A percentile compares a stretch with the other conserved stretches of the same genome.
Evolutionary conservation across 23 tunicate species (phyloP).

Genomic region (Clavelina lepadiformis): DNA sequence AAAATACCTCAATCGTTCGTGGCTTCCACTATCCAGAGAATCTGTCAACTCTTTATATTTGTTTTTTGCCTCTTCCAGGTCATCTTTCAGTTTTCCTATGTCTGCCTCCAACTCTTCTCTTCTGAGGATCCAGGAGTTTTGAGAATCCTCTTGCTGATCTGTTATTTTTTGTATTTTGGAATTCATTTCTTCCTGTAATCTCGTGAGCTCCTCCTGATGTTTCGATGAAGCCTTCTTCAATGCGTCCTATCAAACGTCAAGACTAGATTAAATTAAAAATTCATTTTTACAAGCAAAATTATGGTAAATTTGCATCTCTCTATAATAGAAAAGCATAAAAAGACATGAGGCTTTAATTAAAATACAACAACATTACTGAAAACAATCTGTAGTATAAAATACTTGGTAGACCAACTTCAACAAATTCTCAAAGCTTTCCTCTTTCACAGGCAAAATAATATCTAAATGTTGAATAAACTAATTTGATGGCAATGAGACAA

Average conservation of each 20-base stretch:
- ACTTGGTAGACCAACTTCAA: too few species aligned
- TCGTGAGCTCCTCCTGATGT: constrained; percentile 7
- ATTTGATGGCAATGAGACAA: too few species aligned
- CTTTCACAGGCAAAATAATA: too few species aligned
- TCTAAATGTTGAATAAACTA: too few species aligned
- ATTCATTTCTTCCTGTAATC: constrained; percentile 2
- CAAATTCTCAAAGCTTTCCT: too few species aligned
- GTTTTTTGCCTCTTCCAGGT: too few species aligned
- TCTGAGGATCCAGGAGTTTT: background rate
- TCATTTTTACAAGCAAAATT: too few species aligned
- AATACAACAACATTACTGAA: too few species aligned
- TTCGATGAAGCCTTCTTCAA: background rate
- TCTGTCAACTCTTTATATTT: constrained; percentile 13
- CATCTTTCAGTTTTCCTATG: constrained; percentile 1
- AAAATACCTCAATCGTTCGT: constrained; percentile 32
- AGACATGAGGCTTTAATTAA: too few species aligned
- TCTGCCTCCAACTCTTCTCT: background rate
- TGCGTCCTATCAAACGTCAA: constrained; percentile 19
- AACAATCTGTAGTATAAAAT: too few species aligned
- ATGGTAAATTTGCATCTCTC: too few species aligned
- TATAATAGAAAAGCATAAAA: too few species aligned
- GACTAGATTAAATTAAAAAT: background rate
- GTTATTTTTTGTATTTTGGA: background rate
- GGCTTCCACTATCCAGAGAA: constrained; percentile 19
- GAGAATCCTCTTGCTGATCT: background rate